Percentiles rank a stretch among this genome's conserved stretches.
phyloP scores from a whole-genome alignment of 2,113 vertebrate species.

The Podarcis muralis region DNA sequence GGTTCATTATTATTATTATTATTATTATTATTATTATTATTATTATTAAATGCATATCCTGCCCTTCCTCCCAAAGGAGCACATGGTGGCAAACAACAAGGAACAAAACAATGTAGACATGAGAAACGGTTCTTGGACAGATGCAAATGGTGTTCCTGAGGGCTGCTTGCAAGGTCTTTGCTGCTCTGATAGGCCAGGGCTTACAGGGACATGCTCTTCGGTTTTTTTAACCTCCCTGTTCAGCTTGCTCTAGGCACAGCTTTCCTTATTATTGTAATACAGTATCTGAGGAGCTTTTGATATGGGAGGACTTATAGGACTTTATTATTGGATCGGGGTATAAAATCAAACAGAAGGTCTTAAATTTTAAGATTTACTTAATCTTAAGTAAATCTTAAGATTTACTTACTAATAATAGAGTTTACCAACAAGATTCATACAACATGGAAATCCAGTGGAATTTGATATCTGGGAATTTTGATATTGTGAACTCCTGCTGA shows the following conservation, averaged over 20 bases:
- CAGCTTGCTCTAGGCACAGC: not conserved
- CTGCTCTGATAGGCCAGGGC: not conserved
- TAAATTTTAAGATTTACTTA: no score
- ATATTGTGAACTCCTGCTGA: not conserved
- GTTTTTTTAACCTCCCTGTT: not conserved
- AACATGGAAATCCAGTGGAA: not conserved
- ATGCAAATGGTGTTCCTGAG: not conserved
- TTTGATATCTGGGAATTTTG: not conserved
- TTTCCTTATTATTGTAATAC: not conserved
- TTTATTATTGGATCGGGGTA: no score
- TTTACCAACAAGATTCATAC: not conserved
- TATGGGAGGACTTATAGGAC: not conserved
- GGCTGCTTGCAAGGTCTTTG: not conserved
- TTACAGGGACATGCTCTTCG: not conserved
- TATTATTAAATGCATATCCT: no score
- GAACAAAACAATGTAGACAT: no score
- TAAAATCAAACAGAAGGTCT: no score
- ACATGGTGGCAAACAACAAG: no score
- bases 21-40: no score
- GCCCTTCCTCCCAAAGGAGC: no score
- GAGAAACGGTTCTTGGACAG: no score
- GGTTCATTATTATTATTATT: no score
- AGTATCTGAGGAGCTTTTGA: not conserved
- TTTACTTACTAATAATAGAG: no score
- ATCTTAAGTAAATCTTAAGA: no score